Evolutionary conservation across 2,113 vertebrate genomes (phyloP), one percentile per base, ranked within the genome.

Genomic region (Paracanthobrama guichenoti): DNA sequence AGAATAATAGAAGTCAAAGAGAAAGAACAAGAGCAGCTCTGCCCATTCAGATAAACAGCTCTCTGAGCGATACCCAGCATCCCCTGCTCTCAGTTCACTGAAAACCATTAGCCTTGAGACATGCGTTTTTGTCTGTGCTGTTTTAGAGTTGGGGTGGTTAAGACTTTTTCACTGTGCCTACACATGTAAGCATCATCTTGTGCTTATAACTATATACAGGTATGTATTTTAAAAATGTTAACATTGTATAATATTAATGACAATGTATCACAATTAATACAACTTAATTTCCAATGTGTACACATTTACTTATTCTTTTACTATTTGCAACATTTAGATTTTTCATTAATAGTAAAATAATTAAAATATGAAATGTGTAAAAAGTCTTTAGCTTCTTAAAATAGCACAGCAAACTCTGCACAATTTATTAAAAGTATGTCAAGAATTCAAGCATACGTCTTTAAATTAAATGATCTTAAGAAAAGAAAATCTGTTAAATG

Each of bases 1-100:
- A 89, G 89, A 22, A 87, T 73, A 88, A 89, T 85, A 46, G 82
- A 87, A 85, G 82, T 88, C n/a, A 79, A 87, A 82, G 84, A 75
- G 67, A 79, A 44, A 73, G 50, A 62, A 57, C 62, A 31, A 67
- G 64, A 62, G 77, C 86, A 71, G 76, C 85, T 85, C 83, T 88
- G 81, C 39, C 79, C 67, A 44, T 85, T 71, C 55, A 86, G 88
- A 85, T 79, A 84, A 87, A 89, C 80, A 82, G 66, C 80, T 83
- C 81, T 84, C 44, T 72, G 81, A 87, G 81, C 59, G 71, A 69
- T 79, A 87, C 83, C 75, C 87, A 85, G 74, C 64, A 80, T 76
- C 84, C 83, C 84, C 39, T 82, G 74, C 74, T 76, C 74, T 76
- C 75, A 82, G 81, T 88, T 83, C 86, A 83, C 71, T 80, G 77